Base-by-base conservation (phyloP, 2,113 vertebrate species). In the Panthera tigris region DNA sequence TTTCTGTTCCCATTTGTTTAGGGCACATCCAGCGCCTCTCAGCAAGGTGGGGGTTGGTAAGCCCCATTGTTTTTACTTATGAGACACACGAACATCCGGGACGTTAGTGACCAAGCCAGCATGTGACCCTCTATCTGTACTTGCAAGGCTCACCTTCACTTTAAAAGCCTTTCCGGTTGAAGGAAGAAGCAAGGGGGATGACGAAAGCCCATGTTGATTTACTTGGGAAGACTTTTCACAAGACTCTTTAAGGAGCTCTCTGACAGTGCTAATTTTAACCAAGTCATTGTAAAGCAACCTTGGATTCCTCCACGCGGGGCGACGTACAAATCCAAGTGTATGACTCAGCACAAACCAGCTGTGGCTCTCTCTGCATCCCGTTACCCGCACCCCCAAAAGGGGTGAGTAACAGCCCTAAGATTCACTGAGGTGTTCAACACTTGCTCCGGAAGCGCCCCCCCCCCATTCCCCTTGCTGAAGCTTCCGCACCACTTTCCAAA, bases 231-330 rank as follows among this genome's bases (percentile, higher is more conserved):
- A 80, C 71, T 91, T 92, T 94, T 94, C 82, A 3, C 76, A 98
- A 89, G 0, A 94, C 81, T 89, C 81, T 95, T 36, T 93, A 95
- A 97, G 95, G 93, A 98, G 92, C 92, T 73, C 86, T 39, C 61
- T 61, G 95, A 95, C 89, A 94, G 95, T 95, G 96, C 66, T 96
- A 81, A 97, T 97, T 98, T 98, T 94, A 98, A 96, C 81, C 81
- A 96, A 97, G 87, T 96, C 97, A 97, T 96, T 97, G 94, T 97
- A 83, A 97, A 98, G 95, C 87, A 97, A 94, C 68, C 85, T 98
- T 97, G 94, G 92, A 97, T 94, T 97, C 79, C 92, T 97, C 94
- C 79, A 50, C 12, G 79, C 94, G 97, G 95, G 88, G 89, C 94
- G 83, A 93, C 14, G 55, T 33, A 91, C 31, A 98, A 98, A 92